A percentile compares a stretch with the other conserved stretches of the same genome.
Evolutionary conservation across 2,113 vertebrate species (phyloP).

Genomic region (Microtus ochrogaster): DNA sequence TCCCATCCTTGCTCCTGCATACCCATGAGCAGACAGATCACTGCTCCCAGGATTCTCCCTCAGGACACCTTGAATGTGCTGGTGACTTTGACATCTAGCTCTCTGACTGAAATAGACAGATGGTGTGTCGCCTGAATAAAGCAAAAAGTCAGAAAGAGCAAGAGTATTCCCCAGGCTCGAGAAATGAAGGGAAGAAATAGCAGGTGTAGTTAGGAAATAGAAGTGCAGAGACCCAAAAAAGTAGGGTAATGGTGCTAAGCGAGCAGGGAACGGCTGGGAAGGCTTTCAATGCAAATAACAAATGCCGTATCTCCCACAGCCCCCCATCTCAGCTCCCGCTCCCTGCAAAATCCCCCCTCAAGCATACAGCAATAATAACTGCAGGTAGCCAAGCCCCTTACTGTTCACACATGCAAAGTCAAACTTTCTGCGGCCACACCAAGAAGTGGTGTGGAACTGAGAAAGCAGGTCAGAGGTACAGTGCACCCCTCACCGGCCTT

Average conservation of each 20-base stretch:
- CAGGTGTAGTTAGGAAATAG: neutral
- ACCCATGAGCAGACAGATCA: neutral
- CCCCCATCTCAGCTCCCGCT: neutral
- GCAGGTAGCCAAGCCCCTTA: neutral
- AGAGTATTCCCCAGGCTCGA: neutral
- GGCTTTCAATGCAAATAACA: neutral
- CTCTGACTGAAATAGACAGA: conserved; percentile 20
- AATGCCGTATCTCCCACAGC: neutral
- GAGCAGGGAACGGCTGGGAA: neutral
- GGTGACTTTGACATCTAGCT: neutral
- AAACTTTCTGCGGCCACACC: neutral
- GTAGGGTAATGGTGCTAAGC: neutral
- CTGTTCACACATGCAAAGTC: neutral
- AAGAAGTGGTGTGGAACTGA: conserved; percentile 13
- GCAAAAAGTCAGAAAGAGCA: neutral
- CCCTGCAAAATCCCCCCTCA: neutral
- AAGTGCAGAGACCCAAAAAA: conserved; percentile 9
- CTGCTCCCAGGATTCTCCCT: neutral
- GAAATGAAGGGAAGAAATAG: neutral
- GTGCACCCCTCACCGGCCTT: neutral
- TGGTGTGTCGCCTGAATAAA: neutral
- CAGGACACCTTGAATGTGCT: neutral
- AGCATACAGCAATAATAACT: neutral
- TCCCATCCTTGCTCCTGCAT: neutral
- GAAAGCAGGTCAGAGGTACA: neutral